phyloP scores from a whole-genome alignment of 2,888 invertebrate species.

The Acanthosepion pharaonis region DNA sequence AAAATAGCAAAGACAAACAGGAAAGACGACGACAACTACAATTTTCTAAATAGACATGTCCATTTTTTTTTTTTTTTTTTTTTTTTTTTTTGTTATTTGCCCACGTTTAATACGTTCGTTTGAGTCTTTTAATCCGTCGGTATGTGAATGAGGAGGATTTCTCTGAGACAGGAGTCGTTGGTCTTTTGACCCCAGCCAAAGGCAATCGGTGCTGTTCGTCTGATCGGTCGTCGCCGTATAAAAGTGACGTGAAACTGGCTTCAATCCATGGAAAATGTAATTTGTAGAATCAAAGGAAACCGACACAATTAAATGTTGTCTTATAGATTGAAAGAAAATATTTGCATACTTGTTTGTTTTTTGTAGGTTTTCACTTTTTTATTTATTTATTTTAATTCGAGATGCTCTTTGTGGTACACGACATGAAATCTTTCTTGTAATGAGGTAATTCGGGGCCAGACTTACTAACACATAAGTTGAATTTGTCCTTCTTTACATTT shows the following conservation, averaged over 20 bases:
- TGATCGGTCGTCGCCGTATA: not conserved
- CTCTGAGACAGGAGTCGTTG: not conserved
- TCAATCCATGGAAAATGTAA: not conserved
- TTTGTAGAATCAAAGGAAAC: not conserved
- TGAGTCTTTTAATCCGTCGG: not conserved
- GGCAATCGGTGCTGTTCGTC: not conserved
- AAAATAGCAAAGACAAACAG: not conserved
- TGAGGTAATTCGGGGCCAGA: too few relatives aligned
- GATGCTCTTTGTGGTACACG: too few relatives aligned
- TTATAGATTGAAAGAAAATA: not conserved
- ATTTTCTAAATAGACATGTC: not conserved
- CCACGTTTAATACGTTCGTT: not conserved
- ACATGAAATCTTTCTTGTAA: too few relatives aligned
- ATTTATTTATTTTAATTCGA: too few relatives aligned
- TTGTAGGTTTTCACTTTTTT: too few relatives aligned
- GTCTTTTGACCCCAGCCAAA: not conserved
- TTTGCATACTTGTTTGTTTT: not conserved
- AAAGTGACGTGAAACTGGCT: not conserved
- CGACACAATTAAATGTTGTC: conserved; percentile 33
- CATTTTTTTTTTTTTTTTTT: not conserved
- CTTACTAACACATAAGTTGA: too few relatives aligned
- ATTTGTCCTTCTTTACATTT: not conserved
- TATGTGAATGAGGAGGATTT: not conserved
- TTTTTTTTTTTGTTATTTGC: not conserved
- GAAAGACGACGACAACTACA: not conserved